These are phyloP conservation scores for Trachurus trachurus DNA, from an alignment of 2,797 vertebrate genomes.

Conservation along the genomic window DNA sequence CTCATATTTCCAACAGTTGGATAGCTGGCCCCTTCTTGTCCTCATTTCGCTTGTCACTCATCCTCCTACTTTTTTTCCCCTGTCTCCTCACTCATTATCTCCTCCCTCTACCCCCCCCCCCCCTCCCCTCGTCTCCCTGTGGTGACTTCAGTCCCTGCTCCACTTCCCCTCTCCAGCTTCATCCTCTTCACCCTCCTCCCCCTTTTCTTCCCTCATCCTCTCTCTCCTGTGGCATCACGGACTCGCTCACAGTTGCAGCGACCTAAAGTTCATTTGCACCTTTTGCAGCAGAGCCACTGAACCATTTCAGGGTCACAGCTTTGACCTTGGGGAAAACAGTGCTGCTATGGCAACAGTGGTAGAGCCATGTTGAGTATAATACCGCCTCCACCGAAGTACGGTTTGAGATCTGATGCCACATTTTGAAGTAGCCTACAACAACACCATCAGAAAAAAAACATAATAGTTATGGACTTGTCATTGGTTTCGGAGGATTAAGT, in stretches of 20 bases:
- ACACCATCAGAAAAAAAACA: slow-evolving; percentile 8
- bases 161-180: slow-evolving; percentile 28
- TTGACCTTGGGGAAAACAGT: slow-evolving; percentile 65
- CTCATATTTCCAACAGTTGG: slow-evolving; percentile 37
- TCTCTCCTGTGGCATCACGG: slow-evolving; percentile 25
- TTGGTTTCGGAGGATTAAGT: not conserved
- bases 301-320: slow-evolving; percentile 50
- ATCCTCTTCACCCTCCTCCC: slow-evolving; percentile 28
- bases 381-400: slow-evolving; percentile 4
- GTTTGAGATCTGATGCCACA: not conserved
- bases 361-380: slow-evolving; percentile 34
- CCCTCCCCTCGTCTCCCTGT: slow-evolving; percentile 28
- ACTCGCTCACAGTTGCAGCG: slow-evolving; percentile 46
- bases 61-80: slow-evolving; percentile 33
- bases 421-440: not conserved
- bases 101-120: slow-evolving; percentile 46
- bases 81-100: slow-evolving; percentile 58
- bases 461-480: slow-evolving; percentile 1
- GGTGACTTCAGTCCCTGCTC: slow-evolving; percentile 36
- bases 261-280: slow-evolving; percentile 75
- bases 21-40: slow-evolving; percentile 32
- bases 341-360: slow-evolving; percentile 66
- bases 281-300: slow-evolving; percentile 62
- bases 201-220: slow-evolving; percentile 20
- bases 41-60: slow-evolving; percentile 59